These are phyloP conservation scores for Lamproptera curius DNA, from an alignment of 2,888 invertebrate species.

Conservation along the genomic window DNA sequence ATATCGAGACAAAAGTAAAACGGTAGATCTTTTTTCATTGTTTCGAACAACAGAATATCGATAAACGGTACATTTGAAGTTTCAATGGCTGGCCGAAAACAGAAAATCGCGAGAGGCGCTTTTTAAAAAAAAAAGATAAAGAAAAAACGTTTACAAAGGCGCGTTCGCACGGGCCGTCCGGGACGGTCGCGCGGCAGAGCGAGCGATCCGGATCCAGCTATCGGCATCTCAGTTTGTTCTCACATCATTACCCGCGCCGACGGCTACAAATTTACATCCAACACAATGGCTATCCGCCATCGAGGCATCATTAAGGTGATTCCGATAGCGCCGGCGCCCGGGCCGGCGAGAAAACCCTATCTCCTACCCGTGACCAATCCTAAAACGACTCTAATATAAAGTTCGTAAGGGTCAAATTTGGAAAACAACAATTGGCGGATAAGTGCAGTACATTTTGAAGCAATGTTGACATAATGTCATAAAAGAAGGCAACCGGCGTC, in stretches of 20 bases:
- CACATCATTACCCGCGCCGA: constrained; percentile 79
- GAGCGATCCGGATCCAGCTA: constrained; percentile 72
- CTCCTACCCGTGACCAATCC: constrained; percentile 22
- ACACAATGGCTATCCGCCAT: constrained; percentile 78
- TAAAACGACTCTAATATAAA: constrained; percentile 40
- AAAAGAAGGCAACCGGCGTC: constrained; percentile 48
- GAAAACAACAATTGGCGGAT: constrained; percentile 37
- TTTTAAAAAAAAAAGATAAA: constrained; percentile 14
- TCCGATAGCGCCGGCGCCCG: constrained; percentile 72
- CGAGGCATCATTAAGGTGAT: constrained; percentile 79
- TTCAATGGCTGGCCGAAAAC: not conserved
- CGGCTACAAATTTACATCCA: constrained; percentile 79
- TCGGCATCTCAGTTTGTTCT: constrained; percentile 77
- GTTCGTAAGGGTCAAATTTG: constrained; percentile 33
- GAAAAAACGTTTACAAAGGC: too few species aligned
- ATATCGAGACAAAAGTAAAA: too few species aligned
- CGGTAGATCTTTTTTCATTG: too few species aligned
- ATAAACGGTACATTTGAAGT: not conserved
- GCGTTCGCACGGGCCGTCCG: constrained; percentile 9
- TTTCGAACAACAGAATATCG: not conserved
- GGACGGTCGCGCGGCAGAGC: constrained; percentile 53
- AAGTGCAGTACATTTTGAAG: constrained; percentile 36
- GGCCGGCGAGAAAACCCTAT: constrained; percentile 46
- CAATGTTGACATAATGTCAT: constrained; percentile 66
- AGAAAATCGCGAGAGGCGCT: constrained; percentile 17